Conservation (phyloP, 2,113 vertebrate genomes). For the Orthonyx spaldingii region DNA sequence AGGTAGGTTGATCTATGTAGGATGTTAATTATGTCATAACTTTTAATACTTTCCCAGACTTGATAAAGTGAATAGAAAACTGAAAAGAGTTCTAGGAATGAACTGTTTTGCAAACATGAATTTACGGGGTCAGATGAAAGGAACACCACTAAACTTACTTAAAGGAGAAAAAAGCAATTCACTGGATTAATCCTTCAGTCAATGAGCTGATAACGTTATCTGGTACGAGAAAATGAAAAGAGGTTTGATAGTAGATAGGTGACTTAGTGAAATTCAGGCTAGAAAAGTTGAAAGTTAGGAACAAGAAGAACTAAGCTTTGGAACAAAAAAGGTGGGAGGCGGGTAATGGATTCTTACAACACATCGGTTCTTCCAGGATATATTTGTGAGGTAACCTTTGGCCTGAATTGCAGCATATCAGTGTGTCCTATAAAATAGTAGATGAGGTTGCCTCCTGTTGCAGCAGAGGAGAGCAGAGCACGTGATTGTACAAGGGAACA, state of each 20-base stretch:
- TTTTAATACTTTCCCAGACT: not conserved
- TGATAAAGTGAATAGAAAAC: not conserved
- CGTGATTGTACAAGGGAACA: not conserved
- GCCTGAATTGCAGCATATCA: not conserved
- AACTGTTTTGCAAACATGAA: not conserved
- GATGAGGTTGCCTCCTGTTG: not conserved
- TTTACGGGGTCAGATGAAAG: not conserved
- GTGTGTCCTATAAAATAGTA: not conserved
- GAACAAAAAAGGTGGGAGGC: not conserved
- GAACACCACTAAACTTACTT: not conserved
- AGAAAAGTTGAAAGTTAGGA: not conserved
- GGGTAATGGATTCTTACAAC: not conserved
- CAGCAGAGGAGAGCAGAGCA: not conserved
- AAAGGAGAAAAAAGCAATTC: not conserved
- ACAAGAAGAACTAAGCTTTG: not conserved
- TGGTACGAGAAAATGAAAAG: not conserved
- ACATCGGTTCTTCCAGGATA: not conserved
- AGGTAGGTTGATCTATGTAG: not conserved
- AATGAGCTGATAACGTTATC: not conserved
- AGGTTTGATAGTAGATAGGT: not conserved
- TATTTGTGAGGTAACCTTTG: constrained; percentile 21
- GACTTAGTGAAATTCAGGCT: not conserved
- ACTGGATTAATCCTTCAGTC: not conserved
- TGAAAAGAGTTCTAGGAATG: not conserved
- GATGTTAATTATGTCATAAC: not conserved